Evolutionary conservation across 2,888 invertebrate species (phyloP), one percentile per base, ranked within the genome.

Genomic region (Zeuzera pyrina): DNA sequence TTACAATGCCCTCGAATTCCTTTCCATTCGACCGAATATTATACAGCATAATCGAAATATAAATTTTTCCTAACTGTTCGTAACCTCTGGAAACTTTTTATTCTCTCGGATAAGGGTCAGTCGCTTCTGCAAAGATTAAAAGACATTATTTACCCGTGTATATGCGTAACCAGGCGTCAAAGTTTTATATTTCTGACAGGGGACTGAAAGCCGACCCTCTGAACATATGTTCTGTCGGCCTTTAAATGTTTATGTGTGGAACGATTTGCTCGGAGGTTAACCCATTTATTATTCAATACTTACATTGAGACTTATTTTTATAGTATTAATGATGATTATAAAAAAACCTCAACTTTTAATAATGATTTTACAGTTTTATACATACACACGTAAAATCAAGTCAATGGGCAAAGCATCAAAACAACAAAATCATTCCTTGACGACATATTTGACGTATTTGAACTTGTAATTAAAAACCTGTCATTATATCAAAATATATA

Each of bases 101-200:
- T 62, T 57, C 52, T 42, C 50, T 46, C 47, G 62, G 62, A 70
- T 66, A 66, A 70, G 64, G 73, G 74, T 71, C 61, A 57, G 57
- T 50, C 57, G 60, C 49, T 67, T 60, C 53, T 64, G 56, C 59
- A 55, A 46, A 73, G 70, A 74, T 77, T 78, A 77, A 76, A 74
- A 76, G 63, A 72, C 73, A 71, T 76, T 74, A 74, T 72, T 76
- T 73, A 68, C 63, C 60, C 67, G 54, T 63, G 58, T 66, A 25
- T 25, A 60, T 57, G 59, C 57, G 65, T 59, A 67, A 55, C 63
- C 55, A 57, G 59, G 55, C 65, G 64, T 69, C 67, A 67, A 68
- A 67, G 57, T 74, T 74, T 72, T 72, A 69, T 73, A 71, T 68
- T 64, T 65, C 52, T 74, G 76, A 73, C 74, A 66, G 43, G 68